phyloP scores from a whole-genome alignment of 2,797 vertebrate genomes.

The Menidia menidia region DNA sequence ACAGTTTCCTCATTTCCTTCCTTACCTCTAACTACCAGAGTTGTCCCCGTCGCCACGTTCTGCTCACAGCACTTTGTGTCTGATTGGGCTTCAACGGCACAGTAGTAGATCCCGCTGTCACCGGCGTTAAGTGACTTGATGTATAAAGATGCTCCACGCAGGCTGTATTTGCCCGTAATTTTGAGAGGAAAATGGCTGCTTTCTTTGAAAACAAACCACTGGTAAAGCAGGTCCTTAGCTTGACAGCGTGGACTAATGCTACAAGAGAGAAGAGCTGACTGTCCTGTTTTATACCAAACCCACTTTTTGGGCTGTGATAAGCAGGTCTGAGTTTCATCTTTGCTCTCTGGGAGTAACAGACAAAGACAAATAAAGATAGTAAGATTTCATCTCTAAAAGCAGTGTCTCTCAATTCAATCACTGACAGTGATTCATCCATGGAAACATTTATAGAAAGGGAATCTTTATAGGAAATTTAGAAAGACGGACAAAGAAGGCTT shows the following conservation, averaged over 20 bases:
- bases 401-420: neutral
- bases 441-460: too few relatives aligned
- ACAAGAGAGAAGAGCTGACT: slow-evolving; percentile 56
- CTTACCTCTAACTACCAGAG: slow-evolving; percentile 76
- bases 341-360: slow-evolving; percentile 47
- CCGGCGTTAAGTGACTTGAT: slow-evolving; percentile 54
- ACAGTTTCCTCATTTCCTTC: slow-evolving; percentile 38
- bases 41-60: slow-evolving; percentile 64
- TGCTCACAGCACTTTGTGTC: neutral
- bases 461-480: neutral
- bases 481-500: slow-evolving; percentile 10
- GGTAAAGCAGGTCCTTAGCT: fast-evolving
- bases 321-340: neutral
- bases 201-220: slow-evolving; percentile 72
- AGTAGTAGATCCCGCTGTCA: slow-evolving; percentile 81
- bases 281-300: slow-evolving; percentile 19
- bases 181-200: slow-evolving; percentile 21
- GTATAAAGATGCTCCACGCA: slow-evolving; percentile 10
- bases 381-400: neutral
- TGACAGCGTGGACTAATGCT: neutral
- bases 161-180: slow-evolving; percentile 17
- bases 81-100: slow-evolving; percentile 41
- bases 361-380: neutral
- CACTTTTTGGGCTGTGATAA: slow-evolving; percentile 29
- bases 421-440: neutral